Evolutionary conservation across 2,113 vertebrate species (phyloP).

Genomic region (Isurus oxyrinchus): DNA sequence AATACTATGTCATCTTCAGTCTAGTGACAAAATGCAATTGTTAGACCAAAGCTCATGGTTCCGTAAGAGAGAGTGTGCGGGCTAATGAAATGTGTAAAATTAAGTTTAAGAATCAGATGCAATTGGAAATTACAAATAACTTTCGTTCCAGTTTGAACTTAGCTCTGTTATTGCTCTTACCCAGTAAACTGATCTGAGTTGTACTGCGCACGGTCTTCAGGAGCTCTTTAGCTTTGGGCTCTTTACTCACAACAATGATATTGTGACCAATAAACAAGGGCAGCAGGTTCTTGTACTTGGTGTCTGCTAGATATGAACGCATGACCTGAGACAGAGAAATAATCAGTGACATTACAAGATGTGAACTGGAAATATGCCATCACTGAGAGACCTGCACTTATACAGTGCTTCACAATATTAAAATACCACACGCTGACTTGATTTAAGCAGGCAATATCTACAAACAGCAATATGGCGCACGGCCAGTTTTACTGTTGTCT

Average conservation of each 20-base stretch:
- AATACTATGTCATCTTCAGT: background rate
- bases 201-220: slow-evolving; percentile 58
- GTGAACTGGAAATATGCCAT: too few relatives aligned
- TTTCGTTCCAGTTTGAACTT: background rate
- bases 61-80: background rate
- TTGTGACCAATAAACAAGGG: slow-evolving; percentile 75
- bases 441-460: background rate
- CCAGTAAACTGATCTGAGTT: slow-evolving; percentile 72
- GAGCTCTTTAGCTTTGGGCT: slow-evolving; percentile 75
- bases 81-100: background rate
- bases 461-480: background rate
- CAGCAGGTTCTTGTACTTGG: slow-evolving; percentile 63
- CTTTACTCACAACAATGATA: slow-evolving; percentile 71
- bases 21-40: background rate
- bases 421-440: background rate
- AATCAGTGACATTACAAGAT: background rate
- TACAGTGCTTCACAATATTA: background rate
- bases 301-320: slow-evolving; percentile 59
- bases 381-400: background rate
- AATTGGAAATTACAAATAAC: background rate
- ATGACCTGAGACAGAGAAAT: slow-evolving; percentile 56
- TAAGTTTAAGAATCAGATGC: background rate
- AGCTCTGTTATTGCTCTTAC: slow-evolving; percentile 50
- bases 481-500: background rate
- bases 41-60: background rate